Conservation (phyloP, 2,797 vertebrate genomes). For the Centroberyx gerrardi region DNA sequence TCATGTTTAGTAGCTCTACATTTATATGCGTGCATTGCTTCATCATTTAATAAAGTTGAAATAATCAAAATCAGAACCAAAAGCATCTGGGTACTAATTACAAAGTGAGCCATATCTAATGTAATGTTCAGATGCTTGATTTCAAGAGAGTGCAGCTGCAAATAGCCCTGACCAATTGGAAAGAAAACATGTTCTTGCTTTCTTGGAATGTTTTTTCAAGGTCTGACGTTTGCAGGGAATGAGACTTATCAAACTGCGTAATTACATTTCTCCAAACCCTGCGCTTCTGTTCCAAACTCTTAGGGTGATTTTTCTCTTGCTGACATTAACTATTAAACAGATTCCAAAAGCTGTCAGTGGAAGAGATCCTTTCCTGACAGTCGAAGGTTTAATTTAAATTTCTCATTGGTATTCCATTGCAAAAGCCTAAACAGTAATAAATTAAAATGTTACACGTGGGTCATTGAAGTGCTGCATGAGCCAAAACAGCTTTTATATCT, state of each 20-base stretch:
- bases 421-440: slow-evolving; percentile 53
- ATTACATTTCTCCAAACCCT: slow-evolving; percentile 47
- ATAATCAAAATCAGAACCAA: slow-evolving; percentile 54
- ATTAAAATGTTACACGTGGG: slow-evolving; percentile 32
- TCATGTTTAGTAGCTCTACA: slow-evolving; percentile 26
- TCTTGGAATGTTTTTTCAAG: slow-evolving; percentile 54
- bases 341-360: slow-evolving; percentile 52
- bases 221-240: slow-evolving; percentile 52
- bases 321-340: slow-evolving; percentile 51
- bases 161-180: slow-evolving; percentile 52
- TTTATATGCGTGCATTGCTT: slow-evolving; percentile 31
- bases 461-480: slow-evolving; percentile 5
- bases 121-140: slow-evolving; percentile 65
- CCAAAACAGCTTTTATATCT: slow-evolving; percentile 24
- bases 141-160: slow-evolving; percentile 68
- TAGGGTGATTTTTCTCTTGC: slow-evolving; percentile 29
- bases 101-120: slow-evolving; percentile 51
- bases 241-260: slow-evolving; percentile 60
- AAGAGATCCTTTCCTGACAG: slow-evolving; percentile 45
- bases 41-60: slow-evolving; percentile 43
- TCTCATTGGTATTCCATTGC: slow-evolving; percentile 39
- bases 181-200: slow-evolving; percentile 46
- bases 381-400: slow-evolving; percentile 47
- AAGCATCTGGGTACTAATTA: slow-evolving; percentile 59
- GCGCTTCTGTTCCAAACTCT: slow-evolving; percentile 47